phyloP scores from a whole-genome alignment of 2,797 vertebrate genomes.

The Sebastiscus tertius region DNA sequence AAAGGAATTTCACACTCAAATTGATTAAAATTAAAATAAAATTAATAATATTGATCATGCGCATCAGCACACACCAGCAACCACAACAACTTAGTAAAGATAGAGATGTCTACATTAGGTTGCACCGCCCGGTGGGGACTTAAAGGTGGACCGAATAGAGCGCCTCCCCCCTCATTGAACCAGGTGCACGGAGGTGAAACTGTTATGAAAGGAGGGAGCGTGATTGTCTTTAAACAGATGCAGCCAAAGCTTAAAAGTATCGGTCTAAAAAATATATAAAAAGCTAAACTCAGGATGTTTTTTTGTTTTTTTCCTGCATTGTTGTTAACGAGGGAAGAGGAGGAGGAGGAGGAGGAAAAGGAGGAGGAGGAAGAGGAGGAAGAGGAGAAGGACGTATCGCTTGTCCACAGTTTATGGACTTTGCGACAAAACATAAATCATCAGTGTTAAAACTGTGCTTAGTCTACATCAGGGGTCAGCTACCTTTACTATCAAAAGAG shows the following conservation, averaged over 20 bases:
- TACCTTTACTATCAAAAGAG: too few relatives aligned
- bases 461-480: too few relatives aligned
- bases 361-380: too few relatives aligned
- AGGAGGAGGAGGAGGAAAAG: too few relatives aligned
- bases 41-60: background rate
- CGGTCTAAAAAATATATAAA: background rate
- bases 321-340: background rate
- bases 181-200: background rate
- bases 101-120: background rate
- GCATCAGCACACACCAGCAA: background rate
- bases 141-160: background rate
- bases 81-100: background rate
- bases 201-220: background rate
- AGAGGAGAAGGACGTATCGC: too few relatives aligned
- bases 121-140: background rate
- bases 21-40: background rate
- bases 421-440: too few relatives aligned
- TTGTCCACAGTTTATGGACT: too few relatives aligned
- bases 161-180: background rate
- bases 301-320: background rate
- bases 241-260: background rate
- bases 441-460: too few relatives aligned
- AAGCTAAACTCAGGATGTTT: background rate
- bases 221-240: background rate
- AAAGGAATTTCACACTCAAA: background rate